Conservation (phyloP, 2,797 vertebrate species). For the Peromyscus eremicus region DNA sequence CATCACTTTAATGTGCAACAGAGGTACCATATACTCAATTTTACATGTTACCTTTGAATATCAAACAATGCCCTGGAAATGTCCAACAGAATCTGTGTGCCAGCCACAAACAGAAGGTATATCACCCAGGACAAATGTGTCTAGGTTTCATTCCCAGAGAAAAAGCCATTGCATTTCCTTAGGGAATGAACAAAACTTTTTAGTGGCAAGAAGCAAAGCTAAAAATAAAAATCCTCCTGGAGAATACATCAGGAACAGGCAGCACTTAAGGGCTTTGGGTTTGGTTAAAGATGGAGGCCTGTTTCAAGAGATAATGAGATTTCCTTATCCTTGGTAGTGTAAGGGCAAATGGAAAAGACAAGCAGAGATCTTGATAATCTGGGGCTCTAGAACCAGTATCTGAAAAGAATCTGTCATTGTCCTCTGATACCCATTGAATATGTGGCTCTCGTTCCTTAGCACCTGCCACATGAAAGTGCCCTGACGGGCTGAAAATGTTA, state of each 20-base stretch:
- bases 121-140: conserved; percentile 69
- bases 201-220: conserved; percentile 75
- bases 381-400: conserved; percentile 38
- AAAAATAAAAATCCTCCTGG: conserved; percentile 79
- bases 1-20: conserved; percentile 77
- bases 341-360: conserved; percentile 64
- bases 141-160: conserved; percentile 76
- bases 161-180: conserved; percentile 76
- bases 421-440: background rate
- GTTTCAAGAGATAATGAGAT: conserved; percentile 73
- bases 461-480: background rate
- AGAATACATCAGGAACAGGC: conserved; percentile 68
- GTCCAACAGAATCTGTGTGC: conserved; percentile 60
- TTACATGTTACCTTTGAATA: conserved; percentile 70
- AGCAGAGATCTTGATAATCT: conserved; percentile 60
- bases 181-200: conserved; percentile 73
- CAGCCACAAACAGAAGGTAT: conserved; percentile 26
- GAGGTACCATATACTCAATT: conserved; percentile 73
- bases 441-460: conserved; percentile 46
- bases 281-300: conserved; percentile 49
- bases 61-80: conserved; percentile 79
- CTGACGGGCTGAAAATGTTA: conserved; percentile 19
- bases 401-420: background rate
- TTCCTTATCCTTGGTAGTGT: conserved; percentile 50
- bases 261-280: conserved; percentile 71